These are phyloP conservation scores for Blastobasis adustella DNA, from an alignment of 2,888 invertebrate genomes.

Conservation along the genomic window DNA sequence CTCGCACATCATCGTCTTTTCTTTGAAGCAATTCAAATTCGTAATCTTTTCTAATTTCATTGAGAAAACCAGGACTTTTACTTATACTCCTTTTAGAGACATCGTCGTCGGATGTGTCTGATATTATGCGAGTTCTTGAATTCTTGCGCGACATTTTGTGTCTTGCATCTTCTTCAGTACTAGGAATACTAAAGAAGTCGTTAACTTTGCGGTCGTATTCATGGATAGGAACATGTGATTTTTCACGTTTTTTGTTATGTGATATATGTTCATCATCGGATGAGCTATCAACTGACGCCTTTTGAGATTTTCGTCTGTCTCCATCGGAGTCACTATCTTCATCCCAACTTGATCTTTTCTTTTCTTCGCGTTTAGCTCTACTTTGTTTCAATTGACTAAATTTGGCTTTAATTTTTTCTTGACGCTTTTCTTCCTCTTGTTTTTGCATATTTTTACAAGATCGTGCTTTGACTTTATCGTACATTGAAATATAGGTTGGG, in stretches of 20 bases:
- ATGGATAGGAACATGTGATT: slow-evolving; percentile 54
- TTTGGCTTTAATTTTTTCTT: slow-evolving; percentile 91
- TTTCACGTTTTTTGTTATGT: slow-evolving; percentile 65
- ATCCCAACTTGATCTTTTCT: slow-evolving; percentile 93
- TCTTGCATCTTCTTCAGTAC: slow-evolving; percentile 66
- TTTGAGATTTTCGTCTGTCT: slow-evolving; percentile 52
- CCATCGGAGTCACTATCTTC: slow-evolving; percentile 86
- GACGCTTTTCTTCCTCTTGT: slow-evolving; percentile 90
- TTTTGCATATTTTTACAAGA: slow-evolving; percentile 96
- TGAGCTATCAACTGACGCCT: slow-evolving; percentile 68
- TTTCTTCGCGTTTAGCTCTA: slow-evolving; percentile 89
- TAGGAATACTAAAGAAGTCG: slow-evolving; percentile 61
- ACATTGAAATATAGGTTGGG: slow-evolving; percentile 96
- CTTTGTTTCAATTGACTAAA: slow-evolving; percentile 92
- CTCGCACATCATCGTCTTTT: slow-evolving; percentile 29
- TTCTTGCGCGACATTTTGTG: slow-evolving; percentile 79
- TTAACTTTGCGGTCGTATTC: slow-evolving; percentile 65
- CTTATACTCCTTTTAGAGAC: slow-evolving; percentile 68
- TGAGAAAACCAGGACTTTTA: slow-evolving; percentile 46
- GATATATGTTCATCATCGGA: slow-evolving; percentile 67
- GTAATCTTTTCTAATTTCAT: slow-evolving; percentile 74
- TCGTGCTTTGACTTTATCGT: slow-evolving; percentile 96
- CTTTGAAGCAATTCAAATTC: slow-evolving; percentile 41
- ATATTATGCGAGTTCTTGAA: slow-evolving; percentile 82
- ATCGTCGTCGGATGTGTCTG: slow-evolving; percentile 86